phyloP scores from a whole-genome alignment of 2,888 invertebrate genomes.

The Drosophila ezoana region DNA sequence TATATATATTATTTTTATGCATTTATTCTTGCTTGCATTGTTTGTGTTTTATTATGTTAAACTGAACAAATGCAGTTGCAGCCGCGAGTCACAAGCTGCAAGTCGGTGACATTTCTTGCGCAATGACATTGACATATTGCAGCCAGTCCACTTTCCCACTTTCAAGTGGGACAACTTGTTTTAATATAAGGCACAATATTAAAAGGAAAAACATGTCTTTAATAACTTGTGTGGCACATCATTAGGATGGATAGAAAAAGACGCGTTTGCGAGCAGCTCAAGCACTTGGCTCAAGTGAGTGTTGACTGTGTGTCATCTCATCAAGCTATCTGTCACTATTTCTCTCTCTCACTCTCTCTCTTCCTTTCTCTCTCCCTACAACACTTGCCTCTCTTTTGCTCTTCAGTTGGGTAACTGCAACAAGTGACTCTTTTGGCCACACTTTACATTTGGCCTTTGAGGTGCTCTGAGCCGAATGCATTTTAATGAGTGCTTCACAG shows the following conservation, averaged over 20 bases:
- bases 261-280: constrained; percentile 36
- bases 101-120: constrained; percentile 61
- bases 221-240: constrained; percentile 58
- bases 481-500: constrained; percentile 61
- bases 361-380: neutral
- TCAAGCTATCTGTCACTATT: constrained; percentile 1
- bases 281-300: constrained; percentile 22
- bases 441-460: constrained; percentile 46
- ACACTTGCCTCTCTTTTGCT: neutral
- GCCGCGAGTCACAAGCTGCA: constrained; percentile 6
- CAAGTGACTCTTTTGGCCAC: constrained; percentile 38
- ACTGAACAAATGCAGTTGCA: constrained; percentile 45
- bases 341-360: neutral
- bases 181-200: neutral
- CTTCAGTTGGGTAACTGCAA: constrained; percentile 23
- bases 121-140: constrained; percentile 75
- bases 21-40: constrained; percentile 59
- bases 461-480: constrained; percentile 50
- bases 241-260: constrained; percentile 51
- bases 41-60: constrained; percentile 25
- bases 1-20: constrained; percentile 48
- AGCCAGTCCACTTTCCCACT: no score
- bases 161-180: constrained; percentile 52
- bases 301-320: no score
- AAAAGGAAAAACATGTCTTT: constrained; percentile 14